Evolutionary conservation across 1,140 invertebrate genomes (phyloP), one percentile per base, ranked within the genome.

Genomic region (Aricia agestis): DNA sequence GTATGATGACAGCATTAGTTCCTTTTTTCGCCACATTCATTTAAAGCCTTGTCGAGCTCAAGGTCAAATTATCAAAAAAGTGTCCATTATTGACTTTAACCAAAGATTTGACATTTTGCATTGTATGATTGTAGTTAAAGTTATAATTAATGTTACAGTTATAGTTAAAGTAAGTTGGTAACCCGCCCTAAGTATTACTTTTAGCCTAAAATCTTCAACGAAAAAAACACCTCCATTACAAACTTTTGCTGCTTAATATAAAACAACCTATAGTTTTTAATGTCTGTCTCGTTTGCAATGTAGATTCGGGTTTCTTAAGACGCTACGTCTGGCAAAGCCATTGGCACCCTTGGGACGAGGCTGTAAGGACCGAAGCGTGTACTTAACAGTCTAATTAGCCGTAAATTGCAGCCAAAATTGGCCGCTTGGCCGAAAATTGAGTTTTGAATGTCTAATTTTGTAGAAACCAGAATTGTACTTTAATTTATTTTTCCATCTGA

Each of bases 331-430:
- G 68, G 67, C 67, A 66, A 25, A 63, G 67, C 67, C 59, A 45
- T 74, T 68, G 18, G 41, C 66, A 71, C 67, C 67, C 66, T 11
- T 31, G 68, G 63, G 63, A 76, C 57, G 69, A 67, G 73, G 69
- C 41, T 70, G 63, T 69, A 66, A 61, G 67, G 67, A 69, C 61
- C 68, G 70, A 68, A 74, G 79, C 78, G 78, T 78, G 84, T 84
- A 84, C 82, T 86, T 89, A 89, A 89, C 78, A 84, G 82, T 83
- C 82, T 88, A 88, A 90, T 90, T 88, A 87, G 85, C 82, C 83
- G 85, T 87, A 86, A 89, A 89, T 88, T 88, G 86, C 83, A 84
- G 83, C 79, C 80, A 79, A 80, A 87, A 90, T 86, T 86, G 83
- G 82, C 76, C 79, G 80, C 79, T 87, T 81, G 81, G 77, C 78